phyloP scores from a whole-genome alignment of 1,140 invertebrate species.

The Drosophila suzukii region DNA sequence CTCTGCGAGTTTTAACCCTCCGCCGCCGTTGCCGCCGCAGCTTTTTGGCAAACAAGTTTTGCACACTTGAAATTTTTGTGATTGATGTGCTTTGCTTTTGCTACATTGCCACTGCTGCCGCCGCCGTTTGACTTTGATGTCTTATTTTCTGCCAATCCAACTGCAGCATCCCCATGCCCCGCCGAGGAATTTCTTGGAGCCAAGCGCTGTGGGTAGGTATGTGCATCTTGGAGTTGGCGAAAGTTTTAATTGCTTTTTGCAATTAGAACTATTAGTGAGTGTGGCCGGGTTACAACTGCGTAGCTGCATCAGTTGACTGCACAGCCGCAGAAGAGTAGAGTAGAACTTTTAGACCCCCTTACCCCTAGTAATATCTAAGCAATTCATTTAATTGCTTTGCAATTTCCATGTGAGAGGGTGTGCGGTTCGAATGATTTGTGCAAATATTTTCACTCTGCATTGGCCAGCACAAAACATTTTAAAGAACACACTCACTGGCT shows the following conservation, averaged over 20 bases:
- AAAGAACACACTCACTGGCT: slow-evolving; percentile 10
- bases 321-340: slow-evolving; percentile 58
- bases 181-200: slow-evolving; percentile 39
- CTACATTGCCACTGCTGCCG: slow-evolving; percentile 44
- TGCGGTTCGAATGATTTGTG: slow-evolving; percentile 58
- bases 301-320: slow-evolving; percentile 72
- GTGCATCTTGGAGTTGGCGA: slow-evolving; percentile 73
- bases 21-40: slow-evolving; percentile 42
- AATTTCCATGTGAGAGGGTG: slow-evolving; percentile 59
- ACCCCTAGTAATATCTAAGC: slow-evolving; percentile 58
- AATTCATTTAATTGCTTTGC: slow-evolving; percentile 81
- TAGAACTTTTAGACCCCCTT: slow-evolving; percentile 8
- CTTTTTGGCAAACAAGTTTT: slow-evolving; percentile 75
- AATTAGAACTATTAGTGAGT: slow-evolving; percentile 83
- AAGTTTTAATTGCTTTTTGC: slow-evolving; percentile 83
- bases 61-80: slow-evolving; percentile 82
- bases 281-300: slow-evolving; percentile 71
- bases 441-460: slow-evolving; percentile 54
- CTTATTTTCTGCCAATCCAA: slow-evolving; percentile 49
- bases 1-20: background rate
- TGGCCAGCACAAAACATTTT: slow-evolving; percentile 26
- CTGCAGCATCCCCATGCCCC: slow-evolving; percentile 23
- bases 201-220: slow-evolving; percentile 26
- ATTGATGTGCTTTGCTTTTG: slow-evolving; percentile 80
- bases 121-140: slow-evolving; percentile 78